Conservation (phyloP, 2,797 vertebrate genomes). For the Poeciliopsis gracilis region DNA sequence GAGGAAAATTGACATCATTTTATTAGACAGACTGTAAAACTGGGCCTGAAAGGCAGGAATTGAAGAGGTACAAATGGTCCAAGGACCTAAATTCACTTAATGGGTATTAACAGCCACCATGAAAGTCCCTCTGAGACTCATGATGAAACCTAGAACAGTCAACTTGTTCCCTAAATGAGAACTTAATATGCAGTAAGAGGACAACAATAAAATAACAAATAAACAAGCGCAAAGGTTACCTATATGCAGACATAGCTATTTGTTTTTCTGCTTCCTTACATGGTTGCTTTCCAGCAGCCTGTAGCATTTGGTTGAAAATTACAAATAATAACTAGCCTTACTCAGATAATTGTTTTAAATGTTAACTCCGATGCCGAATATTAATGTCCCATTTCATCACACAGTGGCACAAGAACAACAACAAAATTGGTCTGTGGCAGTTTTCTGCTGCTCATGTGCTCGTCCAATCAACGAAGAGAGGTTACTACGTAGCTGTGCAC, state of each 20-base stretch:
- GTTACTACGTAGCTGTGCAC: background rate
- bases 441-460: too few relatives aligned
- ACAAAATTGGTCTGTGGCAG: background rate
- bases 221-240: slow-evolving; percentile 32
- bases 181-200: slow-evolving; percentile 27
- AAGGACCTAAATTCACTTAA: background rate
- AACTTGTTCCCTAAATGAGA: background rate
- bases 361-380: background rate
- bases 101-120: background rate
- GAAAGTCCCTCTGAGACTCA: background rate
- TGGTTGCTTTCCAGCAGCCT: slow-evolving; percentile 44
- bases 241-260: slow-evolving; percentile 20
- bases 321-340: slow-evolving; percentile 39
- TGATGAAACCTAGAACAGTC: background rate
- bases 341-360: background rate
- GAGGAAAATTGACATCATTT: slow-evolving; percentile 3
- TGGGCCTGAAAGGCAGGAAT: background rate
- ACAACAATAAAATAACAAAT: slow-evolving; percentile 30
- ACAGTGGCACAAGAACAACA: background rate
- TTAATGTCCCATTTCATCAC: background rate
- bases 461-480: background rate
- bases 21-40: slow-evolving; percentile 2
- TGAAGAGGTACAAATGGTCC: background rate
- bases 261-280: slow-evolving; percentile 50
- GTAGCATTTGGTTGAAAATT: slow-evolving; percentile 53